Percentiles rank a stretch among this genome's conserved stretches.
Conservation (phyloP, 37 sponge, comb jelly and placozoan species). For the Eunapius fragilis region DNA sequence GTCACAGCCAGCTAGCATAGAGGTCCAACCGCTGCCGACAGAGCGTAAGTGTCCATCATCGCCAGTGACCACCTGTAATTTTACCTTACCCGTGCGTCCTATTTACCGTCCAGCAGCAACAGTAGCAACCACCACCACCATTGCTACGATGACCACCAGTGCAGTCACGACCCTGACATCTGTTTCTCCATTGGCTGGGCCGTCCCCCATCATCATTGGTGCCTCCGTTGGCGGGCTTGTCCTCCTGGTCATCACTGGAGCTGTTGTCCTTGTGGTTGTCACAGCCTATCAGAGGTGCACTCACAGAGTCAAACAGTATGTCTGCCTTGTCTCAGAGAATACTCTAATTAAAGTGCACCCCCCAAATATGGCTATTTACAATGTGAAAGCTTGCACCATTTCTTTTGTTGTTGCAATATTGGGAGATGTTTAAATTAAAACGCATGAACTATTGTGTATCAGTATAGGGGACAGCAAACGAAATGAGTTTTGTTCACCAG, state of each 20-base stretch:
- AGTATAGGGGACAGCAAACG: no score
- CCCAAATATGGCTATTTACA: no score
- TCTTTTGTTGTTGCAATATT: no score
- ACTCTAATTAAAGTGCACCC: no score
- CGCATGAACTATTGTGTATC: no score
- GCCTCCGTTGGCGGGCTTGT: not conserved
- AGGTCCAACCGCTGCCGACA: not conserved
- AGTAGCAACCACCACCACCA: not conserved
- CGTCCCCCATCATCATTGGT: not conserved
- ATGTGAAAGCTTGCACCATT: no score
- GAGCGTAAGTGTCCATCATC: not conserved
- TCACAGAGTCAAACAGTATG: not conserved
- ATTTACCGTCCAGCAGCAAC: not conserved
- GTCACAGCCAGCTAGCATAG: not conserved
- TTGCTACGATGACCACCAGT: not conserved
- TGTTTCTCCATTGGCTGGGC: not conserved
- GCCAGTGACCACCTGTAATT: not conserved
- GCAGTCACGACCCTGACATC: not conserved
- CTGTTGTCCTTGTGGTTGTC: not conserved
- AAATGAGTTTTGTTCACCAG: no score
- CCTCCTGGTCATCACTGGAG: not conserved
- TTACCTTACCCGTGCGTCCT: not conserved
- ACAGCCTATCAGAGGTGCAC: not conserved
- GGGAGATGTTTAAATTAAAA: no score
- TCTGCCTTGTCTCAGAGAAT: no score